Base-by-base conservation (phyloP, 2,113 vertebrate species). In the Trochalopteron elliotii region DNA sequence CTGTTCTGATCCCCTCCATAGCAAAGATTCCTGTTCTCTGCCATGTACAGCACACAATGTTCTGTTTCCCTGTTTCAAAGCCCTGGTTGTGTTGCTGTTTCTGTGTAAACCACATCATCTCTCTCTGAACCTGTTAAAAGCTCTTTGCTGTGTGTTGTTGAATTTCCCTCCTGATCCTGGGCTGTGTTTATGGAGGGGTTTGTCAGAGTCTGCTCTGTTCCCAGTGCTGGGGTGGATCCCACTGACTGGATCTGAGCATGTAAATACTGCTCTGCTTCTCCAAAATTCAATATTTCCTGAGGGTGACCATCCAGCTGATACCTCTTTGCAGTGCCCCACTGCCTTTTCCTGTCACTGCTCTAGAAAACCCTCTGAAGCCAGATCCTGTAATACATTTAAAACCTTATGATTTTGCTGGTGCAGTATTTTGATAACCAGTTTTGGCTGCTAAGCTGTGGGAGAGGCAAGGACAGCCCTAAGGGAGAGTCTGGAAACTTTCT, bases 1-100 rank as follows among this genome's bases (percentile, higher is more conserved):
- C 45, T 30, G 10, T 22, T 28, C 68, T 45, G 7, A 10, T 19
- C 20, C 45, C 75, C 23, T 40, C 15, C 3, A 0, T 0, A 2
- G 59, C n/a, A 61, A 35, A 21, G 33, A 19, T 35, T 60, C 13
- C 37, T 3, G 0, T 30, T 67, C 63, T 60, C 31, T 77, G 50
- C 40, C 24, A 5, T 0, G 68, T 4, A 4, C 14, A 84, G 35
- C 77, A 83, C 49, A 30, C 3, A 1, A 1, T 3, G 45, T 8
- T 37, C 37, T 49, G 19, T 53, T 39, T 45, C 39, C 27, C 50
- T 22, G 30, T 11, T 75, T 27, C 86, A 33, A 14, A 89, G 50
- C 37, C 31, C 79, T 82, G 47, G 9, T 4, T 50, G 39, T 31
- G 42, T 12, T 42, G 40, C 5, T 56, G 31, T 57, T 56, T 20